phyloP scores from a whole-genome alignment of 1,140 invertebrate species.

The Trialeurodes vaporariorum region DNA sequence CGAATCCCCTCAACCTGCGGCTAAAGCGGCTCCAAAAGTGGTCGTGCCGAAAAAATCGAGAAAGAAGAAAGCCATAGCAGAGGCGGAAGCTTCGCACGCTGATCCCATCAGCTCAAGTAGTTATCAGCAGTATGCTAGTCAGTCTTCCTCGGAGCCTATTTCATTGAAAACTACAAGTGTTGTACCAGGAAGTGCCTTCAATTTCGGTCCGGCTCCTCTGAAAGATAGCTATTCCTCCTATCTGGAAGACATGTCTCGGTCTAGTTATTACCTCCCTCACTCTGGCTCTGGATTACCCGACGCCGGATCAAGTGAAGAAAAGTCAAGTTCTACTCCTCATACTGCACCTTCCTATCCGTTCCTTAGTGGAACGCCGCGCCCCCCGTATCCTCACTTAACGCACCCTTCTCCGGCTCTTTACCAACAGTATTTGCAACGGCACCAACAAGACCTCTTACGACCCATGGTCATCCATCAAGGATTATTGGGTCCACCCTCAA shows the following conservation, averaged over 20 bases:
- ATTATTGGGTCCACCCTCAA: conserved; percentile 38
- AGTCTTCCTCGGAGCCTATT: conserved; percentile 41
- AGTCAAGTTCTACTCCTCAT: conserved; percentile 38
- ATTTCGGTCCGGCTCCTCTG: conserved; percentile 47
- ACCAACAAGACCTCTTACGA: conserved; percentile 42
- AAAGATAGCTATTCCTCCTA: conserved; percentile 42
- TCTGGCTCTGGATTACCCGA: conserved; percentile 31
- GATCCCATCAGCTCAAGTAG: conserved; percentile 22
- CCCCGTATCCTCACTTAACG: conserved; percentile 23
- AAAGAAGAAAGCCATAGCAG: conserved; percentile 22
- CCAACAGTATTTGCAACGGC: conserved; percentile 51
- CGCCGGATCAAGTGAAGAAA: conserved; percentile 43
- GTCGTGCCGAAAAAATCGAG: conserved; percentile 23
- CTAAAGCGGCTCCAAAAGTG: conserved; percentile 4
- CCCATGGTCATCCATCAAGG: conserved; percentile 44
- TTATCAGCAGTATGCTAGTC: conserved; percentile 41
- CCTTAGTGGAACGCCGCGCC: conserved; percentile 35
- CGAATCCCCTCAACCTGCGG: neutral
- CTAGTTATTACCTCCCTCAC: conserved; percentile 23
- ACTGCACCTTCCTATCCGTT: conserved; percentile 37
- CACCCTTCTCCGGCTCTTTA: conserved; percentile 42
- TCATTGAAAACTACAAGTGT: conserved; percentile 39
- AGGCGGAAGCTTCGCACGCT: conserved; percentile 12
- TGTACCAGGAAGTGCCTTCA: conserved; percentile 54
- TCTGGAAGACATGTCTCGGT: conserved; percentile 40